These are phyloP conservation scores for Atta texana DNA, from an alignment of 1,140 invertebrate genomes.

Conservation along the genomic window DNA sequence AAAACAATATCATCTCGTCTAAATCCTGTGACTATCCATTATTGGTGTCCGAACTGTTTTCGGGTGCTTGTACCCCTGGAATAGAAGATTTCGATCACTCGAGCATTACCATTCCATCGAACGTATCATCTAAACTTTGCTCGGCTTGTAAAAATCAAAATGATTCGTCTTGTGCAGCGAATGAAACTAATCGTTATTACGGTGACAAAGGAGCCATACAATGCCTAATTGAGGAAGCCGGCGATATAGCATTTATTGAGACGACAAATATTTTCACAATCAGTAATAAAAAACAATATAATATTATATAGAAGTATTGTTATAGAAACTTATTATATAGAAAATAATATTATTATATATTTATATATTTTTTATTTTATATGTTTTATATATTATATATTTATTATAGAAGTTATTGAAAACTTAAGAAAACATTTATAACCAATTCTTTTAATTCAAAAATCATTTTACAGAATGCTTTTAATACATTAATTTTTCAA, in stretches of 20 bases:
- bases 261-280: slow-evolving; percentile 81
- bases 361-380: too few species aligned
- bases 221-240: slow-evolving; percentile 86
- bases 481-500: neutral
- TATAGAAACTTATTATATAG: too few species aligned
- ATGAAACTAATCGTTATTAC: slow-evolving; percentile 87
- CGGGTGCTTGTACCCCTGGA: slow-evolving; percentile 88
- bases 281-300: slow-evolving; percentile 76
- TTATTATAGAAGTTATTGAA: neutral
- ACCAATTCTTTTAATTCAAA: neutral
- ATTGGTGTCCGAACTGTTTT: slow-evolving; percentile 87
- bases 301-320: neutral
- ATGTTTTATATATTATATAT: too few species aligned
- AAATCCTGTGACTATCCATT: slow-evolving; percentile 87
- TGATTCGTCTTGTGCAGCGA: slow-evolving; percentile 81
- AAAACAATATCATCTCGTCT: slow-evolving; percentile 81
- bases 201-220: slow-evolving; percentile 89
- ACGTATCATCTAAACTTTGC: slow-evolving; percentile 67
- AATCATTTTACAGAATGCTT: neutral
- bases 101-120: neutral
- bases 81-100: slow-evolving; percentile 83
- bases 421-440: neutral
- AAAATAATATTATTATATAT: too few species aligned
- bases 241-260: slow-evolving; percentile 89
- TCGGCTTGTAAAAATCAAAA: slow-evolving; percentile 68